These are phyloP conservation scores for Drosophila lacicola DNA, from an alignment of 2,888 invertebrate genomes.

Conservation along the genomic window DNA sequence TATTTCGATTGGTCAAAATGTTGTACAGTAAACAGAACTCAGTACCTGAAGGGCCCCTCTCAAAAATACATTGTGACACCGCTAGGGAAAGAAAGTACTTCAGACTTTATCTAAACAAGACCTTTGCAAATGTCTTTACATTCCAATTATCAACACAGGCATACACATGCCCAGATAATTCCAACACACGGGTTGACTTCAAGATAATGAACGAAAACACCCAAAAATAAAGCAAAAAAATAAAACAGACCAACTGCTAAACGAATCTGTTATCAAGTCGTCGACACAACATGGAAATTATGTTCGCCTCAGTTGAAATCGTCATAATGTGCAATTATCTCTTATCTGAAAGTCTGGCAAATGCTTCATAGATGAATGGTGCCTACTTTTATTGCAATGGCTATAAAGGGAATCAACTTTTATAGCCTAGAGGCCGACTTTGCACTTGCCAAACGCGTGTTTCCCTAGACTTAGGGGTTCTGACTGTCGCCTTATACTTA, in stretches of 20 bases:
- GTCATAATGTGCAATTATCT: conserved; percentile 59
- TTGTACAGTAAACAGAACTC: too few relatives aligned
- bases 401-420: conserved; percentile 69
- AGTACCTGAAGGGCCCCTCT: background rate
- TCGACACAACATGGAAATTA: conserved; percentile 61
- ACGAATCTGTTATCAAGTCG: conserved; percentile 46
- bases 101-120: conserved; percentile 50
- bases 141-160: conserved; percentile 47
- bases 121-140: conserved; percentile 43
- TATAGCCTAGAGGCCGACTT: conserved; percentile 66
- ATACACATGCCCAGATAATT: conserved; percentile 45
- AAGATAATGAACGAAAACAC: conserved; percentile 30
- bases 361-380: conserved; percentile 65
- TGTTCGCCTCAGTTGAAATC: conserved; percentile 38
- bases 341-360: conserved; percentile 59
- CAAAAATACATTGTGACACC: background rate
- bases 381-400: conserved; percentile 68
- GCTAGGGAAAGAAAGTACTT: conserved; percentile 52
- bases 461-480: conserved; percentile 45
- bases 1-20: too few relatives aligned
- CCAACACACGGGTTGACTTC: conserved; percentile 28
- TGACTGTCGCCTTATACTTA: conserved; percentile 13
- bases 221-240: background rate
- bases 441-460: conserved; percentile 73
- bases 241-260: conserved; percentile 17